Percentiles rank a stretch among this genome's conserved stretches.
Conservation (phyloP, 2,888 invertebrate species). For the Marasmarcha lunaedactyla region DNA sequence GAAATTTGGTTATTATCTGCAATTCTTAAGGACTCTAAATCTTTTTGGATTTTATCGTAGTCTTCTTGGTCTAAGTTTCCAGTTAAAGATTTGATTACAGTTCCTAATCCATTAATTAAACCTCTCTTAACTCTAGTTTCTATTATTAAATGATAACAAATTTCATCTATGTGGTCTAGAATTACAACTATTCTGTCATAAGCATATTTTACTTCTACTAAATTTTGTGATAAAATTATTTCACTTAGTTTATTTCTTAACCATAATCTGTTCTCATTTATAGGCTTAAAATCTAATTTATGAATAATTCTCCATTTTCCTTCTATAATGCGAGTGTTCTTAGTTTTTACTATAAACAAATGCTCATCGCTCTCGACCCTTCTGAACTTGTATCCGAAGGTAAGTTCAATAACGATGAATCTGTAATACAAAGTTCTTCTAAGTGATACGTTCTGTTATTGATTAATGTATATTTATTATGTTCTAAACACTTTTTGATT, state of each 20-base stretch:
- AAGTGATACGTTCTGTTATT: conserved; percentile 10
- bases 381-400: conserved; percentile 10
- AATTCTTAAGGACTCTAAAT: neutral
- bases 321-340: conserved; percentile 4
- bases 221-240: neutral
- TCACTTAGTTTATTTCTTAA: neutral
- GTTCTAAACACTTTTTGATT: neutral
- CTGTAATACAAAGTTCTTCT: conserved; percentile 13
- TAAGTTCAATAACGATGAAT: conserved; percentile 3
- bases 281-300: conserved; percentile 4
- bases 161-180: conserved; percentile 9
- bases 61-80: conserved; percentile 4
- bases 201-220: conserved; percentile 4
- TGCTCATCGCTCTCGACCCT: conserved; percentile 6
- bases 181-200: conserved; percentile 9
- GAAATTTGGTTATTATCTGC: neutral
- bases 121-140: conserved; percentile 7
- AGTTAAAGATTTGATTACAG: conserved; percentile 4
- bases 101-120: conserved; percentile 6
- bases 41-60: neutral
- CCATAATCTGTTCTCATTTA: neutral
- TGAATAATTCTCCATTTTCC: conserved; percentile 2
- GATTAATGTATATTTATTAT: conserved; percentile 11
- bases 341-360: conserved; percentile 6
- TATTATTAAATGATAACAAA: conserved; percentile 7